Evolutionary conservation across 2,113 vertebrate species (phyloP).

Genomic region (Atherinomorus stipes): DNA sequence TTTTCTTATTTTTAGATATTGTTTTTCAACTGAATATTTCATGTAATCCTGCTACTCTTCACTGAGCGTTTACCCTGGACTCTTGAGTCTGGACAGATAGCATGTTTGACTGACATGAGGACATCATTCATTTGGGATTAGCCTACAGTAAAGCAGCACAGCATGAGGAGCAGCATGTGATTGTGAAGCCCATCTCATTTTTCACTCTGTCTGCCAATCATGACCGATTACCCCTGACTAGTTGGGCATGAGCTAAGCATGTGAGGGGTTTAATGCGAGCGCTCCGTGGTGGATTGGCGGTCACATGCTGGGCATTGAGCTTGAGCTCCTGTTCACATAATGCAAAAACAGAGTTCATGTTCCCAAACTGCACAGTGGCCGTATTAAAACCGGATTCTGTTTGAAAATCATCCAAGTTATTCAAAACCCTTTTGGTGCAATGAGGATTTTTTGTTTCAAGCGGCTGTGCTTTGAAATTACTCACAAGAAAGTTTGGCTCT

Average conservation of each 20-base stretch:
- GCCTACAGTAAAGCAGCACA: background rate
- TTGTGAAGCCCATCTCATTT: conserved; percentile 40
- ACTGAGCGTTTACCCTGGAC: background rate
- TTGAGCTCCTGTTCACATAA: conserved; percentile 29
- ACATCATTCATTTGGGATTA: conserved; percentile 53
- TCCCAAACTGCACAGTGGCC: conserved; percentile 19
- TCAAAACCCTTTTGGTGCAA: conserved; percentile 33
- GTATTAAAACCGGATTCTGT: conserved; percentile 12
- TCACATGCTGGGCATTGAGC: conserved; percentile 48
- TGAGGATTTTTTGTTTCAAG: conserved; percentile 64
- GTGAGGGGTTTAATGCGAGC: conserved; percentile 51
- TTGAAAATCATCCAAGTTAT: conserved; percentile 47
- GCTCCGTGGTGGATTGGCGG: conserved; percentile 2
- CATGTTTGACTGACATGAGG: conserved; percentile 12
- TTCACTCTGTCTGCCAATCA: conserved; percentile 61
- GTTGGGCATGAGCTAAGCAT: conserved; percentile 45
- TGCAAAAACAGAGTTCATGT: conserved; percentile 9
- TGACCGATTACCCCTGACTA: conserved; percentile 44
- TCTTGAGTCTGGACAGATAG: background rate
- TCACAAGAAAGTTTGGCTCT: conserved; percentile 38
- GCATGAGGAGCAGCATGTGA: conserved; percentile 52
- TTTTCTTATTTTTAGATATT: background rate
- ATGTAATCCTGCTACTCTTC: background rate
- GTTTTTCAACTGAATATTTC: background rate
- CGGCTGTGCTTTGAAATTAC: conserved; percentile 53